A percentile compares a stretch with the other conserved stretches of the same genome.
These are phyloP conservation scores for Phthorimaea operculella DNA, from an alignment of 1,140 invertebrate genomes.

Conservation along the genomic window DNA sequence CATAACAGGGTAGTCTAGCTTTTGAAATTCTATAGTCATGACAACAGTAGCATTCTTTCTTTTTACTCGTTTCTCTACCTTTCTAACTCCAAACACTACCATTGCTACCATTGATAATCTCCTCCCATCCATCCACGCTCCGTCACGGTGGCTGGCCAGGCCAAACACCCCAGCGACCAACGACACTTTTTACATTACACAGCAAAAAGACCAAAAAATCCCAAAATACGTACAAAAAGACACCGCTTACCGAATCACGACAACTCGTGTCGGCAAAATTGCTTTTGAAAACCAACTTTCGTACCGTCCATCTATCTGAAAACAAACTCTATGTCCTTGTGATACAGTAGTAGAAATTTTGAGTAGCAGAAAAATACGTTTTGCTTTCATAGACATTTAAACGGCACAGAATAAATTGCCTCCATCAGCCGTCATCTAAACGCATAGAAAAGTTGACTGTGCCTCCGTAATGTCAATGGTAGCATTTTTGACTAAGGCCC, in stretches of 20 bases:
- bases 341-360: not conserved
- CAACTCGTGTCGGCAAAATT: constrained; percentile 43
- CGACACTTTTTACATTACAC: constrained; percentile 31
- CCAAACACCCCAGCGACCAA: constrained; percentile 27
- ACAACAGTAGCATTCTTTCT: no score
- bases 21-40: no score
- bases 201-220: constrained; percentile 18
- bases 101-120: not conserved
- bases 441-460: constrained; percentile 22
- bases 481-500: constrained; percentile 26
- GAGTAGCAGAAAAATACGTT: not conserved
- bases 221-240: constrained; percentile 28
- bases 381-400: constrained; percentile 1
- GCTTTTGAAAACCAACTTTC: constrained; percentile 13
- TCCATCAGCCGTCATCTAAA: constrained; percentile 23
- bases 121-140: not conserved
- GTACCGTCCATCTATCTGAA: not conserved
- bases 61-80: no score
- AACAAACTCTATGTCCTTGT: no score
- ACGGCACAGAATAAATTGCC: constrained; percentile 24
- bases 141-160: constrained; percentile 13
- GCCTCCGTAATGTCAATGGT: constrained; percentile 20
- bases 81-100: no score
- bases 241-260: constrained; percentile 38
- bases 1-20: no score